Conservation (phyloP, 2,797 vertebrate genomes). For the Remorina albescens region DNA sequence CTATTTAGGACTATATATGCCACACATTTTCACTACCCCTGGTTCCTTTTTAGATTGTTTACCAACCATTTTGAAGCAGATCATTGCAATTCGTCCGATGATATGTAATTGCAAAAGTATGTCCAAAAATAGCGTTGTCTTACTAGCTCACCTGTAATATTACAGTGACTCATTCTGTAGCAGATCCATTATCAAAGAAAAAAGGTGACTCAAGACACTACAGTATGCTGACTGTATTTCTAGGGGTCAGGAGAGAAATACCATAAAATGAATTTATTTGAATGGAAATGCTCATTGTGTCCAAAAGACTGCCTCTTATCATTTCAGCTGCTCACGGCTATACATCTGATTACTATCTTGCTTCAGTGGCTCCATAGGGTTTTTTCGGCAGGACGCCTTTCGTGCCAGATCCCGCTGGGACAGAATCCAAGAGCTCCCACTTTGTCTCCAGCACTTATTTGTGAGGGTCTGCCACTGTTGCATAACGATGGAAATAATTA, state of each 20-base stretch:
- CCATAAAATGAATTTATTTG: conserved; percentile 13
- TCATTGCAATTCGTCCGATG: not conserved
- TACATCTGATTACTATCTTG: conserved; percentile 20
- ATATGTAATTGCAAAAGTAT: not conserved
- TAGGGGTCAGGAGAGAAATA: conserved; percentile 1
- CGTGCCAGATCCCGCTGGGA: conserved; percentile 36
- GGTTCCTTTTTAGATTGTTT: not conserved
- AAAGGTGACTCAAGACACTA: not conserved
- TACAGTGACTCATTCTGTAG: conserved; percentile 5
- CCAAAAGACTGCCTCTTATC: conserved; percentile 1
- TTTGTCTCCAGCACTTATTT: conserved; percentile 35
- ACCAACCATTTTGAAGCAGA: not conserved
- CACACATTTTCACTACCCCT: not conserved
- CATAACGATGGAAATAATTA: conserved; percentile 65
- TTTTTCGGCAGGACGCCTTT: conserved; percentile 9
- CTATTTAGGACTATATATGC: conserved; percentile 17
- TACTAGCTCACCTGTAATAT: not conserved
- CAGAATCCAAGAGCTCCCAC: conserved; percentile 28
- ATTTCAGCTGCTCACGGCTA: conserved; percentile 8
- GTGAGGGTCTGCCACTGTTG: conserved; percentile 57
- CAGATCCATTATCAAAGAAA: conserved; percentile 9
- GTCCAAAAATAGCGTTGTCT: conserved; percentile 3
- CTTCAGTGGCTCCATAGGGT: conserved; percentile 22
- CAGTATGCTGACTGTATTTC: conserved; percentile 4
- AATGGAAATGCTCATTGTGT: conserved; percentile 27